A percentile compares a stretch with the other conserved stretches of the same genome.
These are phyloP conservation scores for Paraescarpia echinospica DNA, from an alignment of 1,140 invertebrate species.

Conservation along the genomic window DNA sequence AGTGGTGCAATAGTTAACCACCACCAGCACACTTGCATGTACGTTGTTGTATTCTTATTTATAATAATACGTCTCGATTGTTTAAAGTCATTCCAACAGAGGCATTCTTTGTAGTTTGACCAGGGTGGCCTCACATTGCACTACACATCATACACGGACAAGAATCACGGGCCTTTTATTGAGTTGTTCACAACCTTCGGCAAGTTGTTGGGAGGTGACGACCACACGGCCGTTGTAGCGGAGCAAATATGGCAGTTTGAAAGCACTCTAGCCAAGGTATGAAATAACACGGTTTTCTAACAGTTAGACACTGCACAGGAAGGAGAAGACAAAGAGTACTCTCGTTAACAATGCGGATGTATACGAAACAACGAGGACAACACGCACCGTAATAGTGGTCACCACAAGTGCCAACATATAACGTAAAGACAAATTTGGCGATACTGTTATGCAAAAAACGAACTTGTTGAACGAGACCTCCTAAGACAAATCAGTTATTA, in stretches of 20 bases:
- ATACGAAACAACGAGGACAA: too few species aligned
- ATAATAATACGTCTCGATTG: too few species aligned
- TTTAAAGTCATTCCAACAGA: too few species aligned
- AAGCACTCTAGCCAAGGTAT: slow-evolving; percentile 15
- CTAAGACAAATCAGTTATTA: too few species aligned
- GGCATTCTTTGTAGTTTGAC: slow-evolving; percentile 21
- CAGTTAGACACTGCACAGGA: neutral
- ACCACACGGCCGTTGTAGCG: neutral
- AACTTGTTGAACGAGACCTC: too few species aligned
- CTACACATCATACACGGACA: slow-evolving; percentile 16
- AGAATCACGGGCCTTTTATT: neutral
- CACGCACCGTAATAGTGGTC: too few species aligned
- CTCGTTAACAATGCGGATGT: neutral
- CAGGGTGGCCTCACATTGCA: slow-evolving; percentile 19
- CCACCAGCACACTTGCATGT: too few species aligned
- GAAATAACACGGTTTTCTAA: neutral
- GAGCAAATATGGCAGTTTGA: slow-evolving; percentile 21
- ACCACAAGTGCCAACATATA: too few species aligned
- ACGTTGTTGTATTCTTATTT: too few species aligned
- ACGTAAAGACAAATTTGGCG: too few species aligned
- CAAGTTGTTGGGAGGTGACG: neutral
- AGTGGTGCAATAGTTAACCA: too few species aligned
- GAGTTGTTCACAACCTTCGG: slow-evolving; percentile 15
- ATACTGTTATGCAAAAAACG: too few species aligned
- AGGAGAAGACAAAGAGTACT: neutral